Conservation (phyloP, 1,140 invertebrate species). For the Uloborus diversus region DNA sequence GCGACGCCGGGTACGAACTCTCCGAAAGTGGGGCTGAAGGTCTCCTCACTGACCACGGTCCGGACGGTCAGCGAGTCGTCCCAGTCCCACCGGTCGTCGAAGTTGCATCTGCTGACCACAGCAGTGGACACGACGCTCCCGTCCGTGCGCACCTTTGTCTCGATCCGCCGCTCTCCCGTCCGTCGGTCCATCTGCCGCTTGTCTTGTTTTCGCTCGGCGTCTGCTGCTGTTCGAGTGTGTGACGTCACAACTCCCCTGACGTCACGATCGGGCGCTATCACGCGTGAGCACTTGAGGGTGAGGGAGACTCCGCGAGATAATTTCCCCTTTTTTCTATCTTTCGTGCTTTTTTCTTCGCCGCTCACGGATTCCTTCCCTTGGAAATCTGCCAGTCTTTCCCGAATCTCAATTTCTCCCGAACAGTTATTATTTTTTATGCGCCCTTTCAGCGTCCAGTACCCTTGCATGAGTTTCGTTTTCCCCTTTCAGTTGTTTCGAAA, state of each 20-base stretch:
- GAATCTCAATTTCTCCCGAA: background rate
- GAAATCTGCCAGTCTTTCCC: background rate
- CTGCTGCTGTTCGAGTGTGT: conserved; percentile 7
- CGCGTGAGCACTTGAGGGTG: no score
- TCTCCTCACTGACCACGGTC: background rate
- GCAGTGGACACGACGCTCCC: background rate
- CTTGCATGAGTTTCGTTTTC: background rate
- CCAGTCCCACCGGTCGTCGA: background rate
- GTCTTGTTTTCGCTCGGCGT: background rate
- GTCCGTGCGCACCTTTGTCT: background rate
- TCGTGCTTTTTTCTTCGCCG: background rate
- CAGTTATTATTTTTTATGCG: no score
- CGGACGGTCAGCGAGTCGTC: background rate
- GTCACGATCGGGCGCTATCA: conserved; percentile 33
- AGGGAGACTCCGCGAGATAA: background rate
- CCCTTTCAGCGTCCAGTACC: background rate
- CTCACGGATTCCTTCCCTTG: background rate
- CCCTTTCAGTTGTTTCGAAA: background rate
- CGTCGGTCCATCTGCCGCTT: conserved; percentile 36
- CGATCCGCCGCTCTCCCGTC: conserved; percentile 30
- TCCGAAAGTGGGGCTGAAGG: conserved; percentile 16
- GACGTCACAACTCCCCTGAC: conserved; percentile 12
- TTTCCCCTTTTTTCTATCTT: conserved; percentile 1
- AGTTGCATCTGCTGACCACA: conserved; percentile 1
- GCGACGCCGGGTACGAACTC: conserved; percentile 17